Evolutionary conservation across 1,140 invertebrate genomes (phyloP).

Genomic region (Paraescarpia echinospica): DNA sequence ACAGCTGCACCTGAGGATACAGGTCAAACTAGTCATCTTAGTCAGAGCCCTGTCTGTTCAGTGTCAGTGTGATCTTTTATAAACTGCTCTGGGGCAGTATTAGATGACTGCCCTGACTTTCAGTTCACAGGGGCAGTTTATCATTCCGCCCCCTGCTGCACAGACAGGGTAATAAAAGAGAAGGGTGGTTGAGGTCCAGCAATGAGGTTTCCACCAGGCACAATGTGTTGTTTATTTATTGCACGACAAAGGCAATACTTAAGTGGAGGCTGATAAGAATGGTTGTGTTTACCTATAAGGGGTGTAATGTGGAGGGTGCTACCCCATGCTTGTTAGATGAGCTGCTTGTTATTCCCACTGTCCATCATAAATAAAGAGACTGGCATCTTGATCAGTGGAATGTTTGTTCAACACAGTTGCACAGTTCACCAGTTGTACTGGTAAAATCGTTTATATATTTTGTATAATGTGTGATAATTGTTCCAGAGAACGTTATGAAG

Average conservation of each 20-base stretch:
- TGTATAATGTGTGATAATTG: too few species aligned
- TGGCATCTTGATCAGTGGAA: too few species aligned
- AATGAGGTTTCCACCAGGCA: neutral
- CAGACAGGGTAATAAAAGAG: neutral
- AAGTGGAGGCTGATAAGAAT: neutral
- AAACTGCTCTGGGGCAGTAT: neutral
- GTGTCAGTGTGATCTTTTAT: neutral
- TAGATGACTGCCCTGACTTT: neutral
- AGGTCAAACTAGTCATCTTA: neutral
- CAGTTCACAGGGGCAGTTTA: neutral
- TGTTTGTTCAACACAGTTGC: too few species aligned
- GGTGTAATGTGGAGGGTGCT: too few species aligned
- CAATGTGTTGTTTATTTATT: conserved; percentile 6
- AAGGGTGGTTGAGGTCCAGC: neutral
- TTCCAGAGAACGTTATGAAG: too few species aligned
- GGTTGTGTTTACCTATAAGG: too few species aligned
- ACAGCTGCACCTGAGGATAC: neutral
- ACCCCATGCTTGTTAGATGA: too few species aligned
- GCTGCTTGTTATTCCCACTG: too few species aligned
- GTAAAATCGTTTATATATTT: too few species aligned
- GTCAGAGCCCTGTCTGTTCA: neutral
- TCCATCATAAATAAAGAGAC: too few species aligned
- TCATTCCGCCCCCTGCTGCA: neutral
- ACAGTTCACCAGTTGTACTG: too few species aligned
- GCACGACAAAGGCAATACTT: neutral